Percentiles rank a stretch among this genome's conserved stretches.
Conservation (phyloP, 2,797 vertebrate species). For the Sebastolobus alascanus region DNA sequence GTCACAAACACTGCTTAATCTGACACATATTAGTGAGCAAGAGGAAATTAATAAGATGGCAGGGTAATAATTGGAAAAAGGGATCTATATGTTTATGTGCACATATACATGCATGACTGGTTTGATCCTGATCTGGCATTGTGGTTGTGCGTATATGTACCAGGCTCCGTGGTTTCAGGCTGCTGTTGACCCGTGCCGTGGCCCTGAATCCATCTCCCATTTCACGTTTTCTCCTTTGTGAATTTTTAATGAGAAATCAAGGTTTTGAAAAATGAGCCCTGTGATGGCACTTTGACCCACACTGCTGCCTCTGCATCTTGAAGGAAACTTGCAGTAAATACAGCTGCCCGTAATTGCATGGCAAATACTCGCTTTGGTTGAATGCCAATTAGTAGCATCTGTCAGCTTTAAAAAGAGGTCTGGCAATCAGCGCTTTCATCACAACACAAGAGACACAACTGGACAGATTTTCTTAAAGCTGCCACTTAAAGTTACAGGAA, state of each 20-base stretch:
- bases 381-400: constrained; percentile 55
- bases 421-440: constrained; percentile 33
- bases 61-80: neutral
- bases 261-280: constrained; percentile 40
- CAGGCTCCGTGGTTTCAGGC: neutral
- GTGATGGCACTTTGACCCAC: constrained; percentile 38
- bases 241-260: constrained; percentile 52
- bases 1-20: neutral
- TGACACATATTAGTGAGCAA: neutral
- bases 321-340: constrained; percentile 11
- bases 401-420: constrained; percentile 37
- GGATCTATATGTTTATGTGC: neutral
- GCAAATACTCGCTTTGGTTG: constrained; percentile 29
- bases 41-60: neutral
- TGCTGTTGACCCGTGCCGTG: neutral
- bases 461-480: constrained; percentile 6
- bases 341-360: constrained; percentile 36
- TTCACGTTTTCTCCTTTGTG: constrained; percentile 26
- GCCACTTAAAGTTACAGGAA: neutral
- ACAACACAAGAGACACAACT: constrained; percentile 5
- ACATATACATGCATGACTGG: neutral
- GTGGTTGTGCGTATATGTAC: neutral
- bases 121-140: neutral
- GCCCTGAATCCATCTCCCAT: neutral
- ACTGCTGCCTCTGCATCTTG: constrained; percentile 9